Conservation (phyloP, 30 jellyfish, hydroid and myxozoan species). For the Sanderia malayensis region DNA sequence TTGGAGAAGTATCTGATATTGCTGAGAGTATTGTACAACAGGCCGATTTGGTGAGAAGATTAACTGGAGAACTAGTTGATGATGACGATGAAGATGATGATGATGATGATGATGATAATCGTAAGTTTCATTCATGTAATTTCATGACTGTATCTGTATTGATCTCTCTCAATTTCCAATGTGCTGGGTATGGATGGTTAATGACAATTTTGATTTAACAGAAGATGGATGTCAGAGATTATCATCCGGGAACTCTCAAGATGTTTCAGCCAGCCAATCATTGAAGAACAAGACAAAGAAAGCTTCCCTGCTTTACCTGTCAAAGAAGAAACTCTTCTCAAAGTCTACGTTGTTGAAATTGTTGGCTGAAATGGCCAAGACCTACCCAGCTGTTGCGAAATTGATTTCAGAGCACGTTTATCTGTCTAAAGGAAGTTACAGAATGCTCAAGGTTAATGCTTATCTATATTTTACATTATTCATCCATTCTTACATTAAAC, state of each 20-base stretch:
- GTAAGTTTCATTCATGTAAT: no score
- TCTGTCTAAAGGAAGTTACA: constrained; percentile 35
- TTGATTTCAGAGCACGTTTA: constrained; percentile 52
- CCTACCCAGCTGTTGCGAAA: constrained; percentile 75
- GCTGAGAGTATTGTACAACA: constrained; percentile 74
- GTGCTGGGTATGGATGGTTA: no score
- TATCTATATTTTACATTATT: no score
- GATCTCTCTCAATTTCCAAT: no score
- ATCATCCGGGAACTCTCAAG: constrained; percentile 50
- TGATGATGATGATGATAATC: no score
- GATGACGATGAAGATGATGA: no score
- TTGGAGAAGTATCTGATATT: constrained; percentile 43
- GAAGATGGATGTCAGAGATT: constrained; percentile 46
- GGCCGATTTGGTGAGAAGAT: constrained; percentile 80
- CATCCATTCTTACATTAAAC: no score
- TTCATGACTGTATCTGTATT: no score
- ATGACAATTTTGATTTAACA: neutral
- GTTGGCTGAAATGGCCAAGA: constrained; percentile 80
- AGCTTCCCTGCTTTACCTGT: constrained; percentile 5
- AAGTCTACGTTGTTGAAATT: constrained; percentile 49
- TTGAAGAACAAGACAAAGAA: constrained; percentile 36
- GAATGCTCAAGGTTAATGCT: constrained; percentile 31
- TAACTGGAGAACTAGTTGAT: constrained; percentile 89
- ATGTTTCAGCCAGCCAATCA: constrained; percentile 31
- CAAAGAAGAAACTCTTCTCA: constrained; percentile 61